These are phyloP conservation scores for Scomber scombrus DNA, from an alignment of 2,113 vertebrate species.

Conservation along the genomic window DNA sequence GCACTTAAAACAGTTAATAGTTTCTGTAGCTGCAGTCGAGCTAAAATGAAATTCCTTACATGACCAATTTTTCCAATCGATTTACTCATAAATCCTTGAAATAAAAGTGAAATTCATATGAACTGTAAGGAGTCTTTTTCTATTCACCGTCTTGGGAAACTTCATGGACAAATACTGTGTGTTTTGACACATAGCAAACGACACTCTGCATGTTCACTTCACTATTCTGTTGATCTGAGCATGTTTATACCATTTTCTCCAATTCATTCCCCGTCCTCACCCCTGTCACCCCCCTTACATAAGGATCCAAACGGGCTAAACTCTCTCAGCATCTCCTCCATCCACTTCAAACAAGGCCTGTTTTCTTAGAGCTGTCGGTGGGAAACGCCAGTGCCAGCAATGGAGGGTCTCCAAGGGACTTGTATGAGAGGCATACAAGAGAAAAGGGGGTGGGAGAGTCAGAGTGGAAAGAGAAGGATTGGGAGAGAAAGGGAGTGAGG, in stretches of 20 bases:
- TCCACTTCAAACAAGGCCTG: conserved; percentile 82
- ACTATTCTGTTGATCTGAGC: conserved; percentile 32
- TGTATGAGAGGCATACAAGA: conserved; percentile 73
- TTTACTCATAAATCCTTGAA: conserved; percentile 23
- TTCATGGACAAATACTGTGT: not conserved
- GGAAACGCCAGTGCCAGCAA: conserved; percentile 71
- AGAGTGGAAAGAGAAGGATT: conserved; percentile 63
- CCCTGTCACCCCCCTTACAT: conserved; percentile 7
- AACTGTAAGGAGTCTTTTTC: not conserved
- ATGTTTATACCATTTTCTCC: conserved; percentile 34
- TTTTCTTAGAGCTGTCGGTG: conserved; percentile 81
- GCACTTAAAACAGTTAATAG: conserved; percentile 37
- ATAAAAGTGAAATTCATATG: conserved; percentile 19
- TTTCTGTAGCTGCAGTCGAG: conserved; percentile 25
- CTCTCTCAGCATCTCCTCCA: conserved; percentile 68
- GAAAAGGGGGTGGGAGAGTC: conserved; percentile 65
- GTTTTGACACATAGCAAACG: not conserved
- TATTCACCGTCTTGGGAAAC: not conserved
- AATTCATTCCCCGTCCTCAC: conserved; percentile 11
- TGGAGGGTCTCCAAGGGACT: conserved; percentile 75
- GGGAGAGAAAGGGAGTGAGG: conserved; percentile 63
- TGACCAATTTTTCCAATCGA: conserved; percentile 23
- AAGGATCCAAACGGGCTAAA: conserved; percentile 68
- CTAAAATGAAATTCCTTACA: conserved; percentile 29
- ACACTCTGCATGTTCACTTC: conserved; percentile 18